A percentile compares a stretch with the other conserved stretches of the same genome.
phyloP scores from a whole-genome alignment of 1,140 invertebrate genomes.

The Hylaeus anthracinus region DNA sequence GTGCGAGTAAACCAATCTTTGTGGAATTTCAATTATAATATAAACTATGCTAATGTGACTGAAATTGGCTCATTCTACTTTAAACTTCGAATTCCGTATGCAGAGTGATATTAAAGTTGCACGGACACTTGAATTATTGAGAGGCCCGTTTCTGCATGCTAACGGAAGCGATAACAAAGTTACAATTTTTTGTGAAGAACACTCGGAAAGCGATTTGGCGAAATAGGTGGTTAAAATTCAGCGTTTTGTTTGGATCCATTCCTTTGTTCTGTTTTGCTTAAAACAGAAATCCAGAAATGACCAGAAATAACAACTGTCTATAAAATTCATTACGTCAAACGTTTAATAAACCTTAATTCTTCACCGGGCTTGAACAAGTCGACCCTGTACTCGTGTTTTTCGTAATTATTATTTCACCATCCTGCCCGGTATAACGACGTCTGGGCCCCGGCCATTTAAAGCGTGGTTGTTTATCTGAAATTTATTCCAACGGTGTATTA shows the following conservation, averaged over 20 bases:
- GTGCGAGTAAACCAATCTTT: no score
- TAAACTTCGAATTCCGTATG: neutral
- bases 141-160: neutral
- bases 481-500: slow-evolving; percentile 24
- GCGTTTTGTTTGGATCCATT: no score
- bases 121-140: neutral
- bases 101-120: slow-evolving; percentile 16
- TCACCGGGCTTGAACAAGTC: neutral
- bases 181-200: neutral
- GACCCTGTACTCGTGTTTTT: slow-evolving; percentile 8
- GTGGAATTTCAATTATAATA: no score
- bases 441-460: neutral
- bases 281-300: no score
- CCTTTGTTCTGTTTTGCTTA: no score
- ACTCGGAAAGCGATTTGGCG: slow-evolving; percentile 21
- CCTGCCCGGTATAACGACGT: neutral
- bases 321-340: slow-evolving; percentile 1
- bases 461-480: slow-evolving; percentile 16
- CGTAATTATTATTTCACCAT: neutral
- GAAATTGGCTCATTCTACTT: no score
- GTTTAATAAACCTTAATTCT: slow-evolving; percentile 3
- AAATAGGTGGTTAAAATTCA: neutral
- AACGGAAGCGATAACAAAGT: neutral
- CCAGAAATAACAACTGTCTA: neutral
- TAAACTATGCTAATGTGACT: no score